Evolutionary conservation across 2,888 invertebrate genomes (phyloP).

Genomic region (Phytoseiulus persimilis): DNA sequence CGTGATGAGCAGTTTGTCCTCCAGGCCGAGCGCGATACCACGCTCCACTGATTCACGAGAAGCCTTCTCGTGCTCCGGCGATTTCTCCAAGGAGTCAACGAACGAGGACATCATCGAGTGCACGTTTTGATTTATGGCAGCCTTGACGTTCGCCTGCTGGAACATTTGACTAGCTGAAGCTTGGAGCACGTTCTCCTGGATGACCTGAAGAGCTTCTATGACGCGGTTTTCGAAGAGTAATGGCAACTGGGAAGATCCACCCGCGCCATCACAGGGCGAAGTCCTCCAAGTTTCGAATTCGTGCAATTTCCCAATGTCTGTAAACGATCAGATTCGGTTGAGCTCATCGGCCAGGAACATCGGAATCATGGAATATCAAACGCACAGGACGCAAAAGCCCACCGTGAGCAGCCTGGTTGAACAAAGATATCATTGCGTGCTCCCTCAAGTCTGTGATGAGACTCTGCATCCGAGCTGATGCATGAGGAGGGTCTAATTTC

Average conservation of each 20-base stretch:
- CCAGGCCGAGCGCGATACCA: neutral
- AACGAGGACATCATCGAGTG: constrained; percentile 51
- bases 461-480: constrained; percentile 61
- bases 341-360: neutral
- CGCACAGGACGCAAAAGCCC: neutral
- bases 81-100: constrained; percentile 44
- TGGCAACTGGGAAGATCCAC: constrained; percentile 51
- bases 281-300: constrained; percentile 19
- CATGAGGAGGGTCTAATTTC: constrained; percentile 67
- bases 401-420: constrained; percentile 71
- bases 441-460: constrained; percentile 77
- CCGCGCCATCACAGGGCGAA: constrained; percentile 7
- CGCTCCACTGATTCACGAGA: neutral
- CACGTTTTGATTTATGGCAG: constrained; percentile 49
- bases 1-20: constrained; percentile 28
- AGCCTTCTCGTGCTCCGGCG: constrained; percentile 42
- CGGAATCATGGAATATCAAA: neutral
- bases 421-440: constrained; percentile 72
- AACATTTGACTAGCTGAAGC: constrained; percentile 48
- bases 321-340: neutral
- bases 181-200: constrained; percentile 38
- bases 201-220: constrained; percentile 59
- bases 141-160: constrained; percentile 49
- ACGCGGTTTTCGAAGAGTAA: constrained; percentile 64
- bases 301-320: constrained; percentile 5